Evolutionary conservation across 2,113 vertebrate species (phyloP), one percentile per base, ranked within the genome.

Genomic region (Solea solea): DNA sequence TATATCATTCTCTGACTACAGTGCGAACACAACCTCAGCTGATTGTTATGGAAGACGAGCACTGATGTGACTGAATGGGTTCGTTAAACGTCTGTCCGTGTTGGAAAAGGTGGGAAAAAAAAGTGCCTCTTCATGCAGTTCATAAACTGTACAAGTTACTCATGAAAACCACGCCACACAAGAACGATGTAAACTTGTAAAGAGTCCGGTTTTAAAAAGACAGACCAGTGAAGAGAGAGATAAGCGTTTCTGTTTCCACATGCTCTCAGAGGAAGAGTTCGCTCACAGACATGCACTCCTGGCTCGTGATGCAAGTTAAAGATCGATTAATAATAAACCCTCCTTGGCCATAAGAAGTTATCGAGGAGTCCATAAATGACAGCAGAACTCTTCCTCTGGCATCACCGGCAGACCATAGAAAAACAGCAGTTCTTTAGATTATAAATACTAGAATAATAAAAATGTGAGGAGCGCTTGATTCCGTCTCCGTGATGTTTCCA

Each of bases 161-260:
- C 60, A 9, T 52, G 54, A 39, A 14, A 57, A 46, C 8, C 27
- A 81, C 50, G 12, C 55, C 64, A 61, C 65, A 76, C 74, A n/a
- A 65, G 48, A 69, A 82, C 53, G 0, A 76, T 64, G 70, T 70
- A 83, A 85, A 87, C 55, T 40, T 80, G 64, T 34, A 34, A 34
- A 10, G 40, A 83, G 64, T 73, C n/a, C 53, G 56, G 46, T 65
- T 21, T 4, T 41, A 65, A 67, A 21, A 77, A 68, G 72, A 40
- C 0, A 54, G 54, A 78, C 21, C 50, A 7, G 51, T n/a, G 70
- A 74, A 76, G 88, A 86, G 78, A 41, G 78, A 79, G 82, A 70
- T 58, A 34, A 61, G 80, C 69, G 79, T 73, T 64, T 72, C 76
- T 86, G 78, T 88, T 88, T 90, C 70, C 70, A 81, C 90, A 90